Evolutionary conservation across 2,888 invertebrate species (phyloP).

Genomic region (Melanostoma mellinum): DNA sequence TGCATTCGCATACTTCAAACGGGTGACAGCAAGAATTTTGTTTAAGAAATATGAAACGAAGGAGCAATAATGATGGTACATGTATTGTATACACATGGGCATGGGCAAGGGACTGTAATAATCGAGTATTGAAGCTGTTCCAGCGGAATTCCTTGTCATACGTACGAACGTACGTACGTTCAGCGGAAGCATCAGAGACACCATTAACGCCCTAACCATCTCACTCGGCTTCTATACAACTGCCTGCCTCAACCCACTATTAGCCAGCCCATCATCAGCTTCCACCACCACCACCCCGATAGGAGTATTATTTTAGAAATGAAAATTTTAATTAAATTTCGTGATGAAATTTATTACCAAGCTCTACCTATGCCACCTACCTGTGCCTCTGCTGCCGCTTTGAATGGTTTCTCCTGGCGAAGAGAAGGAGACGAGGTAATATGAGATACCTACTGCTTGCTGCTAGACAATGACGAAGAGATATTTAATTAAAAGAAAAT

Average conservation of each 20-base stretch:
- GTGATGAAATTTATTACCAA: conserved; percentile 70
- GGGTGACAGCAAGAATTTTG: conserved; percentile 66
- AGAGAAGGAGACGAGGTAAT: conserved; percentile 46
- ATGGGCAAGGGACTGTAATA: conserved; percentile 64
- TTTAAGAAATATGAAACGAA: conserved; percentile 68
- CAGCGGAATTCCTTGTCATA: conserved; percentile 64
- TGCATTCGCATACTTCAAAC: neutral
- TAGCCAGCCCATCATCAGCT: neutral
- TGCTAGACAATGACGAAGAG: conserved; percentile 53
- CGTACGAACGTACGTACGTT: conserved; percentile 12
- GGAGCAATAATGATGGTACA: conserved; percentile 51
- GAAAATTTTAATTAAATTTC: conserved; percentile 72
- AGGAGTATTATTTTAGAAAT: conserved; percentile 69
- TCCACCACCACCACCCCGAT: conserved; percentile 10
- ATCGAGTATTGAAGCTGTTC: conserved; percentile 68
- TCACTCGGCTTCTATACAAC: too few species aligned
- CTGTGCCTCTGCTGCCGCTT: conserved; percentile 55
- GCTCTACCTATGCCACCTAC: conserved; percentile 39
- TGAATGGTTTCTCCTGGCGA: conserved; percentile 42
- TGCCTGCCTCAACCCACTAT: neutral
- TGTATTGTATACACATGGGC: conserved; percentile 56
- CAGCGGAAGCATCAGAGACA: conserved; percentile 9
- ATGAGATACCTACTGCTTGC: conserved; percentile 62
- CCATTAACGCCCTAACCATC: conserved; percentile 6
- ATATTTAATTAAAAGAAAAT: conserved; percentile 70